Conservation (phyloP, 2,888 invertebrate genomes). For the Acleris literana region DNA sequence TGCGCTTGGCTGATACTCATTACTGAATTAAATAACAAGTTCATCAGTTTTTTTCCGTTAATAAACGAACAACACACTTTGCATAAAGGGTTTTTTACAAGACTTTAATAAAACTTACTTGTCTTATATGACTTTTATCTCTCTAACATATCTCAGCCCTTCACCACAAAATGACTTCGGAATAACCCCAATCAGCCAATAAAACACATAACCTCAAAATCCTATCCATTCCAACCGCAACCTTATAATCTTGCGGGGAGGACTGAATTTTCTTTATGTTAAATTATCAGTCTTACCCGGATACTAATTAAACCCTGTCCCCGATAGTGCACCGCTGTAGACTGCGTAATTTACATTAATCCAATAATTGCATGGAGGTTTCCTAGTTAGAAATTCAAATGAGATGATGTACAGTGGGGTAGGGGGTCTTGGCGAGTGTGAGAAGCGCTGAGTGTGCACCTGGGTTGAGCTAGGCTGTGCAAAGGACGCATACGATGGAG, state of each 20-base stretch:
- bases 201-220: slow-evolving; percentile 22
- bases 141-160: background rate
- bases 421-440: slow-evolving; percentile 57
- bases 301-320: slow-evolving; percentile 82
- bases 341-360: slow-evolving; percentile 96
- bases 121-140: background rate
- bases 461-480: slow-evolving; percentile 38
- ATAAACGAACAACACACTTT: too few relatives aligned
- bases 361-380: slow-evolving; percentile 96
- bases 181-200: slow-evolving; percentile 19
- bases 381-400: slow-evolving; percentile 96
- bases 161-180: slow-evolving; percentile 6
- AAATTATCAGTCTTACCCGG: slow-evolving; percentile 80
- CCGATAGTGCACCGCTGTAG: slow-evolving; percentile 85
- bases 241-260: slow-evolving; percentile 42
- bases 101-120: too few relatives aligned
- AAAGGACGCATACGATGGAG: too few relatives aligned
- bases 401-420: slow-evolving; percentile 88
- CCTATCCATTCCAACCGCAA: slow-evolving; percentile 10
- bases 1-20: too few relatives aligned
- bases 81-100: too few relatives aligned
- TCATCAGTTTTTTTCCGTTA: too few relatives aligned
- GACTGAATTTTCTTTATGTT: slow-evolving; percentile 60
- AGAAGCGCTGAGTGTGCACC: slow-evolving; percentile 56
- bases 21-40: too few relatives aligned